A percentile compares a stretch with the other conserved stretches of the same genome.
phyloP scores from a whole-genome alignment of 2,113 vertebrate genomes.

The Halcyon senegalensis region DNA sequence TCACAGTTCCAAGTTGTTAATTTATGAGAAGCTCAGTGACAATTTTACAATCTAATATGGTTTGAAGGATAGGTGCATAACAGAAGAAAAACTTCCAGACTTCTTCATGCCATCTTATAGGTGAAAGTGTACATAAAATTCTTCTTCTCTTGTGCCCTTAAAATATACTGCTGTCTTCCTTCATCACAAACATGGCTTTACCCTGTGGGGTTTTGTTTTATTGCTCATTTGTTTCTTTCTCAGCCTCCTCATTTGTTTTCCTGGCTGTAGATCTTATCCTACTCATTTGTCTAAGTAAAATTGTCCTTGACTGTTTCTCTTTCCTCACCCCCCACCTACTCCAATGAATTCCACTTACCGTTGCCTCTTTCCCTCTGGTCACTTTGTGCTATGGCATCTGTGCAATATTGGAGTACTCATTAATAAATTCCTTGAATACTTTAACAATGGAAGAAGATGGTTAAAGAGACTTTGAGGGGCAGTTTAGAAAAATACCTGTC shows the following conservation, averaged over 20 bases:
- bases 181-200: slow-evolving; percentile 35
- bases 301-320: slow-evolving; percentile 44
- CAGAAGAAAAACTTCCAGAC: background rate
- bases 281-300: slow-evolving; percentile 69
- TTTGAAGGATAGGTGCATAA: background rate
- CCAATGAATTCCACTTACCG: background rate
- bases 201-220: slow-evolving; percentile 20
- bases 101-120: background rate
- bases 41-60: background rate
- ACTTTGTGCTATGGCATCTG: slow-evolving; percentile 46
- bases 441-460: background rate
- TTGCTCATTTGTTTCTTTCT: slow-evolving; percentile 63
- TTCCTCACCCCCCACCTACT: background rate
- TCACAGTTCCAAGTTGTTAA: background rate
- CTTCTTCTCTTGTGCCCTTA: background rate
- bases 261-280: slow-evolving; percentile 56
- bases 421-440: slow-evolving; percentile 28
- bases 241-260: slow-evolving; percentile 64
- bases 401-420: slow-evolving; percentile 13
- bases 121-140: background rate
- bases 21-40: background rate
- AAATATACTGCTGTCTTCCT: background rate
- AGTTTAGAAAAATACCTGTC: slow-evolving; percentile 1
- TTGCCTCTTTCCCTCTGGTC: slow-evolving; percentile 41
- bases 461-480: background rate